phyloP scores from a whole-genome alignment of 2,113 vertebrate genomes.

The Lynx canadensis region DNA sequence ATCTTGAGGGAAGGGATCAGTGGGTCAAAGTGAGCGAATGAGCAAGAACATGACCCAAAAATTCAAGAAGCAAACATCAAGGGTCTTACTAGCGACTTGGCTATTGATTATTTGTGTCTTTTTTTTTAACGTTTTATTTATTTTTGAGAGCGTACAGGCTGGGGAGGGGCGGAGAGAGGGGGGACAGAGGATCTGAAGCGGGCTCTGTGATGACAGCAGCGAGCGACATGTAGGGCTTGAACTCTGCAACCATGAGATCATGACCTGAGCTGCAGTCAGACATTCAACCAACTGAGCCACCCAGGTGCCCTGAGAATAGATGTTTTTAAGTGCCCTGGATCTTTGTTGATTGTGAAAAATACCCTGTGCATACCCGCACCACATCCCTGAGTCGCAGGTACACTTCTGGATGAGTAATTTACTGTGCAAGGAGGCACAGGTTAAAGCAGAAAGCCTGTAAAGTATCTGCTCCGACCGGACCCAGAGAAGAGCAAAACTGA shows the following conservation, averaged over 20 bases:
- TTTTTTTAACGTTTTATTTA: too few species aligned
- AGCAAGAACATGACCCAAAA: not conserved
- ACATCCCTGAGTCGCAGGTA: not conserved
- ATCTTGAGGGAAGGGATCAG: not conserved
- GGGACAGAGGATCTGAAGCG: too few species aligned
- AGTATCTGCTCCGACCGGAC: not conserved
- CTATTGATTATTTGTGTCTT: not conserved
- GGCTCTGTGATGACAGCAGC: too few species aligned
- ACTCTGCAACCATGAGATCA: too few species aligned
- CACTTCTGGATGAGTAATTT: not conserved
- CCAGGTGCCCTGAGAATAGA: not conserved
- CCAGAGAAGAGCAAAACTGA: not conserved
- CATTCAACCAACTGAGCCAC: too few species aligned
- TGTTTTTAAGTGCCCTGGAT: not conserved
- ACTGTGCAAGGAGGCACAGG: not conserved
- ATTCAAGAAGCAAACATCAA: not conserved
- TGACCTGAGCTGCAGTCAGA: too few species aligned
- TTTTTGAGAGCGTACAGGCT: too few species aligned
- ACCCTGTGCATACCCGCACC: not conserved
- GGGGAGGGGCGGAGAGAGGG: too few species aligned
- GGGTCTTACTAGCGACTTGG: not conserved
- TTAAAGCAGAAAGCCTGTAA: not conserved
- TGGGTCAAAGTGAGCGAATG: not conserved
- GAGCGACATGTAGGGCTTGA: too few species aligned
- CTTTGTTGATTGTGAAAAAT: not conserved